Percentiles rank a stretch among this genome's conserved stretches.
These are phyloP conservation scores for Actinia tenebrosa DNA, from an alignment of 64 coral and sea anemone species.

Conservation along the genomic window DNA sequence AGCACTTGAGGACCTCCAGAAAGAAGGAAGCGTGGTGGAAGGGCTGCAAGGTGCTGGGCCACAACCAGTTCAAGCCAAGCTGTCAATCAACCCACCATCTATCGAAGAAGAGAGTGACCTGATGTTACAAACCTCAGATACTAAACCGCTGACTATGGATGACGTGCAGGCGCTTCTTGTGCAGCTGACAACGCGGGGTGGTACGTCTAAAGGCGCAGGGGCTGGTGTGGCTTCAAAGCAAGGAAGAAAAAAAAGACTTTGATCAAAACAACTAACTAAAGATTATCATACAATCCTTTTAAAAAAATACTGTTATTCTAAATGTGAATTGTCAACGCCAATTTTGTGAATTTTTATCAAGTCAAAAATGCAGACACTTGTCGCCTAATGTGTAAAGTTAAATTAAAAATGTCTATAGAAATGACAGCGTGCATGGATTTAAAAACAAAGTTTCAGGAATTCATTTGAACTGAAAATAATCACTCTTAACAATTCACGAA, in stretches of 20 bases:
- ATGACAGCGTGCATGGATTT: background rate
- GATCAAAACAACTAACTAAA: background rate
- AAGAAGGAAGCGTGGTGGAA: constrained; percentile 18
- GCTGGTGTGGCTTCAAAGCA: background rate
- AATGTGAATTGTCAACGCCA: background rate
- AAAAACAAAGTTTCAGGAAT: background rate
- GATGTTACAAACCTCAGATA: constrained; percentile 28
- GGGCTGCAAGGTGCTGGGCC: constrained; percentile 64
- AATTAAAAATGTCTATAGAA: background rate
- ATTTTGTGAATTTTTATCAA: background rate
- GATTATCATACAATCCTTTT: background rate
- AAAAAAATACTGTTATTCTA: background rate
- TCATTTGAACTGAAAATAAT: background rate
- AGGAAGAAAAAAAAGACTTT: background rate
- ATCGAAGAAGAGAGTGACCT: constrained; percentile 67
- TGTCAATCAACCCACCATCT: constrained; percentile 62
- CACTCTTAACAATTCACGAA: background rate
- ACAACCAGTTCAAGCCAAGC: constrained; percentile 33
- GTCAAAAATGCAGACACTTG: background rate
- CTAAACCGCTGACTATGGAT: constrained; percentile 74
- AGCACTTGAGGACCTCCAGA: constrained; percentile 24
- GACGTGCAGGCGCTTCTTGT: constrained; percentile 55
- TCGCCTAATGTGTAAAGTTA: background rate
- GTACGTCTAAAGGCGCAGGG: constrained; percentile 6
- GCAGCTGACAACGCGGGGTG: constrained; percentile 30